phyloP scores from a whole-genome alignment of 2,888 invertebrate genomes.

The Napeogenes inachia region DNA sequence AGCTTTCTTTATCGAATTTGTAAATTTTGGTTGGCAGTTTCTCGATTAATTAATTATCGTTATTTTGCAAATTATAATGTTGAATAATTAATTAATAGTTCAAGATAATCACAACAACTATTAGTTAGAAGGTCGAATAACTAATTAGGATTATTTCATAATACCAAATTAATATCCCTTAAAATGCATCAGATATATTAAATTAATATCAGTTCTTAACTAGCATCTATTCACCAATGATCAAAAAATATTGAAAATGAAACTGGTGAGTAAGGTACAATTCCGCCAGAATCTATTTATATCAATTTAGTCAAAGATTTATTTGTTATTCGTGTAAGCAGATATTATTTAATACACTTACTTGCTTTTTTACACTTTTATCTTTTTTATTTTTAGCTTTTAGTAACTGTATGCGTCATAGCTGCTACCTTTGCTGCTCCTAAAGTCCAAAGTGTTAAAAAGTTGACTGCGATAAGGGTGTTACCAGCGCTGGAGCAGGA shows the following conservation, averaged over 20 bases:
- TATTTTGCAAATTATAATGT: too few relatives aligned
- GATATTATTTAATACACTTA: too few relatives aligned
- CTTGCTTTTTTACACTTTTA: background rate
- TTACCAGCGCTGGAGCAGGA: constrained; percentile 43
- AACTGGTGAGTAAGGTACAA: constrained; percentile 37
- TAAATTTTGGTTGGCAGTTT: too few relatives aligned
- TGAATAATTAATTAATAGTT: too few relatives aligned
- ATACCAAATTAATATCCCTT: constrained; percentile 4
- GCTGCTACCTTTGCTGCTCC: constrained; percentile 40
- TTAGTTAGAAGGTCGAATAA: too few relatives aligned
- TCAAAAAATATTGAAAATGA: constrained; percentile 36
- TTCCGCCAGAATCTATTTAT: too few relatives aligned
- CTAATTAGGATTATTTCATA: too few relatives aligned
- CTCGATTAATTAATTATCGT: too few relatives aligned
- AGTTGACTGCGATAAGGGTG: constrained; percentile 17
- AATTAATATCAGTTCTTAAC: constrained; percentile 12
- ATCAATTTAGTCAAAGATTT: too few relatives aligned
- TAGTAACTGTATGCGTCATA: constrained; percentile 37
- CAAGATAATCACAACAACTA: too few relatives aligned
- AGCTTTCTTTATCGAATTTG: too few relatives aligned
- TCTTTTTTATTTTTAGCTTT: constrained; percentile 36
- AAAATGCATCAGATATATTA: constrained; percentile 10
- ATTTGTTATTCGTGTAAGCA: too few relatives aligned
- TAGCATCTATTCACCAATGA: background rate
- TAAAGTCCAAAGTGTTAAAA: constrained; percentile 23